Base-by-base conservation (phyloP, 2,888 invertebrate species). In the Papilio protenor region DNA sequence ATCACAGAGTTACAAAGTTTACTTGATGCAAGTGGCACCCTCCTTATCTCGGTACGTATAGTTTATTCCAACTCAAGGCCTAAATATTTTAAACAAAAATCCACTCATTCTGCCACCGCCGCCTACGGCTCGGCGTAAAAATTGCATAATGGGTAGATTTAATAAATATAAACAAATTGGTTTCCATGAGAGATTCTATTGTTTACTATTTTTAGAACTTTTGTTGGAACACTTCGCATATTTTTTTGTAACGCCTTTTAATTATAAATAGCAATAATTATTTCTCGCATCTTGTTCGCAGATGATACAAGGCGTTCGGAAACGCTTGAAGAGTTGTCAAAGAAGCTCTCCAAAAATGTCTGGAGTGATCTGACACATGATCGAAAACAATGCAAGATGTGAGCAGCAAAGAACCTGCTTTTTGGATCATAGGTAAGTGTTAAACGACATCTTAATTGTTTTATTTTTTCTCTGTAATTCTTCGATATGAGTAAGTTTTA, bases 211-310 rank as follows among this genome's bases (percentile, higher is more conserved):
- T 59, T 59, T 59, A 12, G 57, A 59, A 59, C 12, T 59, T 23
- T 33, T 64, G 27, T 64, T 64, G 64, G 33, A 64, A 64, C 12
- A 59, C 40, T 66, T 10, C 40, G n/a, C 10, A 66, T n/a, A n/a
- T 10, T 40, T 61, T 66, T 40, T n/a, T 16, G 18, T 11, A 18
- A 6, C 66, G 66, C 66, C 66, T 66, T 66, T 66, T 18, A 40
- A 33, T 66, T 66, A 40, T 40, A 40, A 40, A 40, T 66, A 66
- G 66, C 66, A 66, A 66, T 66, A 66, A 10, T 66, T 66, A n/a
- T 40, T 18, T 33, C 33, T 40, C 11, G 66, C 40, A n/a, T 40
- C 11, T 66, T 66, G 64, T 33, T 16, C 40, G 40, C 66, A 66
- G 66, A 4, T n/a, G 18, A 66, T 4, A 18, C 5, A 33, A 66